Conservation (phyloP, 2,888 invertebrate species). For the Mactromeris polynyma region DNA sequence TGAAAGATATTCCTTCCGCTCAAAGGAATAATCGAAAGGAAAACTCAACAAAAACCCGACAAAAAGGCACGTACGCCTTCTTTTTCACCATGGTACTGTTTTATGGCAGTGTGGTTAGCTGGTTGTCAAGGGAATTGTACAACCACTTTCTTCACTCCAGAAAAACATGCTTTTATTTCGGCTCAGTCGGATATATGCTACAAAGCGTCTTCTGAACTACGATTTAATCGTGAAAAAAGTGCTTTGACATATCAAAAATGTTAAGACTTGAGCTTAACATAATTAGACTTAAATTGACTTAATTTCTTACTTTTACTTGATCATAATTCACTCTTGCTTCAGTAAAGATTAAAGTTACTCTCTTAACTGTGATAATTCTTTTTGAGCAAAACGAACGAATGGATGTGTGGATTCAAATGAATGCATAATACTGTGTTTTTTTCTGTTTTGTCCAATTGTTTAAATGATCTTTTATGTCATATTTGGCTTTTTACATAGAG, state of each 20-base stretch:
- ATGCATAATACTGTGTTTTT: conserved; percentile 67
- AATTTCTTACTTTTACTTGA: conserved; percentile 9
- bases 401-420: conserved; percentile 79
- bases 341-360: conserved; percentile 21
- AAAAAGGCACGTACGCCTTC: neutral
- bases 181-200: conserved; percentile 28
- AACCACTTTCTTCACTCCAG: conserved; percentile 98
- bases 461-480: conserved; percentile 34
- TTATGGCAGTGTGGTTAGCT: conserved; percentile 99
- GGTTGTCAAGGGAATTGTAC: conserved; percentile 94
- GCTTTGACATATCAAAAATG: no score
- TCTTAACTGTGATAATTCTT: neutral
- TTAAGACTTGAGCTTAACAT: neutral
- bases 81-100: conserved; percentile 74
- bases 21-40: neutral
- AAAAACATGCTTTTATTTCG: conserved; percentile 73
- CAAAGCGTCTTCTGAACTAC: neutral
- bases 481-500: conserved; percentile 60
- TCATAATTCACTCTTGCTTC: conserved; percentile 59
- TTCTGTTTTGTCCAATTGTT: conserved; percentile 61
- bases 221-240: neutral
- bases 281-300: neutral
- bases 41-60: neutral
- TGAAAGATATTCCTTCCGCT: neutral
- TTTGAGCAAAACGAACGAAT: conserved; percentile 47